Evolutionary conservation across 2,113 vertebrate species (phyloP), one percentile per base, ranked within the genome.

Genomic region (Paracanthobrama guichenoti): DNA sequence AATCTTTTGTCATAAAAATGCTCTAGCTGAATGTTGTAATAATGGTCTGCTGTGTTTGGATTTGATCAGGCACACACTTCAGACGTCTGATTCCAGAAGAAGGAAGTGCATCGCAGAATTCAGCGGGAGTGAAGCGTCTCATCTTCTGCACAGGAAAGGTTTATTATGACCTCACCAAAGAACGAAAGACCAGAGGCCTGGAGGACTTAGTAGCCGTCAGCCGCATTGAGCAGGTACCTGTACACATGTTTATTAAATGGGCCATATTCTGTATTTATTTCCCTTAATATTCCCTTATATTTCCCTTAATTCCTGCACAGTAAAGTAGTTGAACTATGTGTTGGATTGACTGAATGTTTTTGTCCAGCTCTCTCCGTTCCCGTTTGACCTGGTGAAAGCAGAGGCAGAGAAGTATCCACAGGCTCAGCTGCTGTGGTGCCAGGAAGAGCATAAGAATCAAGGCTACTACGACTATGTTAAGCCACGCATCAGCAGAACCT

Each of bases 391-490:
- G 59, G 92, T 98, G 81, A 95, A 96, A 87, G 89, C 86, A 1
- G 96, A 98, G 88, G 92, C 93, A 0, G 90, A 95, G 69, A 96
- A 94, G 28, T 97, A 95, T 85, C 91, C 91, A 0, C 88, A 86
- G 0, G 97, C 97, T 0, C 96, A 98, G 60, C 91, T 99, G 90
- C 92, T 96, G n/a, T 99, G 97, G 97, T 97, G 97, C 91, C 97
- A 99, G 91, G 97, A 99, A 75, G 97, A 99, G 88, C 97, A 98
- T 93, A 99, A 99, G 92, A 98, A 99, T 90, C 97, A 98, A 87
- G 97, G 97, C 80, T 99, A 98, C 92, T 97, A 98, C 0, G 94
- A 97, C 90, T 98, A 98, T 0, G 92, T 99, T 89, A 98, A 97
- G 87, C 97, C 97, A 0, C 94, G 97, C 44, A 95, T 98, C 72